Base-by-base conservation (phyloP, 2,797 vertebrate species). In the Syngnathus rostellatus region DNA sequence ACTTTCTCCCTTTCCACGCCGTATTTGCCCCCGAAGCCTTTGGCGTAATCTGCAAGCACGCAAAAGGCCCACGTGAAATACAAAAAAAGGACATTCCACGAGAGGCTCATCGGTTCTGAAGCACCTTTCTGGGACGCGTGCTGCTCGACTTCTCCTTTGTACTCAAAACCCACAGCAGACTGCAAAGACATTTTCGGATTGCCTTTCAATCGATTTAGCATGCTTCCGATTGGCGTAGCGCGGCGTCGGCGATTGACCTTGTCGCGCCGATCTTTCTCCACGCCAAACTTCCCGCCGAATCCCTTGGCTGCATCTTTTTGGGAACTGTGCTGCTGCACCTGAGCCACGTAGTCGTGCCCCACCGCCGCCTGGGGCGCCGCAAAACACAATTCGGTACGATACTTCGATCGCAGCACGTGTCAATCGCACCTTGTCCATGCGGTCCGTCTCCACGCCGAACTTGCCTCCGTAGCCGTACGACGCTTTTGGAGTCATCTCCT, bases 391-490 rank as follows among this genome's bases (percentile, higher is more conserved):
- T 12, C 6, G 50, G 38, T 8, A 14, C 4, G 31, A 31, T 31
- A 43, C 39, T 6, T 46, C 25, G 6, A 38, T 17, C 2, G 9
- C 31, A 2, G 39, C 23, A 4, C 1, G n/a, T 4, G 31, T 17
- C 37, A 25, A 43, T 2, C 38, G 6, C 17, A 98, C 97, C 93
- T 95, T 97, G 83, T 99, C 97, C 96, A 99, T 98, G 40, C 95
- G 86, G 80, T 99, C 97, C 46, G 57, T 91, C 86, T 99, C 94
- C 45, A 95, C 95, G 2, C 97, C 96, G 68, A 98, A 99, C 79
- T 92, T 94, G 10, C 97, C 96, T 59, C 97, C 97, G 0, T 99
- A 99, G 37, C 97, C 96, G 2, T 97, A 98, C 0, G 96, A 99
- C 0, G 95, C 95, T 81, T 94, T 95, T 63, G 97, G 94, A 2